These are phyloP conservation scores for Protobothrops mucrosquamatus DNA, from an alignment of 2,113 vertebrate species.

Conservation along the genomic window DNA sequence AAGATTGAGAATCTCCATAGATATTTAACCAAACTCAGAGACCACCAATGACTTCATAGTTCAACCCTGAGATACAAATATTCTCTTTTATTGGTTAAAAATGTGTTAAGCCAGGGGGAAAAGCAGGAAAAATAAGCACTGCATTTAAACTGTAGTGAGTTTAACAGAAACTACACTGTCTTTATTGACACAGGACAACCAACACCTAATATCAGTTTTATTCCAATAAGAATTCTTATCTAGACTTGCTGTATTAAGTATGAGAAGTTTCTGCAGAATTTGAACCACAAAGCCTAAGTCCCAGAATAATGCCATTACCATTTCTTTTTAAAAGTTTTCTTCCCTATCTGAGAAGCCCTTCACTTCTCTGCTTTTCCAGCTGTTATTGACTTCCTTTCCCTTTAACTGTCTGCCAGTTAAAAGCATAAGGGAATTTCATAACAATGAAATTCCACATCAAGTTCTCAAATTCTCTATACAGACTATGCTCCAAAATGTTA, in stretches of 20 bases:
- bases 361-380: background rate
- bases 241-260: background rate
- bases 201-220: background rate
- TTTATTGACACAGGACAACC: background rate
- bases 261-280: background rate
- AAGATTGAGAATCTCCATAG: background rate
- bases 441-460: background rate
- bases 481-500: background rate
- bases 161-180: background rate
- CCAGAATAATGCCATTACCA: background rate
- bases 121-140: background rate
- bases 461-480: background rate
- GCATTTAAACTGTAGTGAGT: background rate
- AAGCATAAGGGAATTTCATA: background rate
- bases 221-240: background rate
- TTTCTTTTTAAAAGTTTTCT: background rate
- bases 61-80: background rate
- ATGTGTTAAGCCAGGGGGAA: background rate
- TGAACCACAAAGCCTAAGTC: background rate
- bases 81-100: background rate
- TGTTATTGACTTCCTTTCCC: background rate
- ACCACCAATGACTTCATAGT: background rate
- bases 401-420: background rate
- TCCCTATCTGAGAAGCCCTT: background rate
- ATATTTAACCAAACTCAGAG: background rate